phyloP scores from a whole-genome alignment of 1,140 invertebrate species.

The Pogonomyrmex californicus region DNA sequence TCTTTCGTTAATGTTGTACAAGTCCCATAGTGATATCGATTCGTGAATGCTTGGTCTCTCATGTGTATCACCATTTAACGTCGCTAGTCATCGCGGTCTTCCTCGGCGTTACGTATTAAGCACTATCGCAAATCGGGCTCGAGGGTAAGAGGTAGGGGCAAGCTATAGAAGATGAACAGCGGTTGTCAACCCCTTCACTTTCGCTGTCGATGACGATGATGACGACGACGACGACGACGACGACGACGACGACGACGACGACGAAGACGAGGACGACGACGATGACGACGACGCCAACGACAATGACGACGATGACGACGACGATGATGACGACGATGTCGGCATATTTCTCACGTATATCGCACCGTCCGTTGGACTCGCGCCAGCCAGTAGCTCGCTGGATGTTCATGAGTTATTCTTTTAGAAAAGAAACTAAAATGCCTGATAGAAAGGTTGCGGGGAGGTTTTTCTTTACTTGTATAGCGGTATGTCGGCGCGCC shows the following conservation, averaged over 20 bases:
- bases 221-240: background rate
- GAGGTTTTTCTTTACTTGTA: constrained; percentile 79
- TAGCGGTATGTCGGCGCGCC: constrained; percentile 81
- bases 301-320: background rate
- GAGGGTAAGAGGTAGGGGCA: background rate
- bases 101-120: background rate
- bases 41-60: constrained; percentile 53
- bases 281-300: background rate
- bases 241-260: background rate
- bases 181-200: constrained; percentile 15
- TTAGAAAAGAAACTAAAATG: constrained; percentile 35
- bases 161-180: background rate
- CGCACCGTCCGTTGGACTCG: constrained; percentile 21
- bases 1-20: constrained; percentile 61
- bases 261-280: background rate
- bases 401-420: background rate
- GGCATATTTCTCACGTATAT: background rate
- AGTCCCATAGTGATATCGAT: constrained; percentile 54
- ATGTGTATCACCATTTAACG: constrained; percentile 20
- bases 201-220: background rate
- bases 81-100: constrained; percentile 28
- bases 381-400: constrained; percentile 39
- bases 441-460: background rate
- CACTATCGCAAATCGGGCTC: constrained; percentile 3
- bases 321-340: background rate